phyloP scores from a whole-genome alignment of 2,797 vertebrate genomes.

The Phoxinus dragarum region DNA sequence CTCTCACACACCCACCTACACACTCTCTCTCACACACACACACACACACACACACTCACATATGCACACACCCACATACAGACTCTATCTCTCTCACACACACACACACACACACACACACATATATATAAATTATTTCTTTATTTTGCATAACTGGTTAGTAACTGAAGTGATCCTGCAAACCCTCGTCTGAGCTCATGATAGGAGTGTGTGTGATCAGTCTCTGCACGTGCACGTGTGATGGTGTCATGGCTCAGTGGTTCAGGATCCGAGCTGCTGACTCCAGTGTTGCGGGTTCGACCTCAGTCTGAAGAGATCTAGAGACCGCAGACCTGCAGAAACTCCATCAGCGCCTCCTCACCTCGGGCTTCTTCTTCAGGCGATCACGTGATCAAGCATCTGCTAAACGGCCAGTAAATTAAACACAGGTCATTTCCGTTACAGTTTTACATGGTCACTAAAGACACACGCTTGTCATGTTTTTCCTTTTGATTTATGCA shows the following conservation, averaged over 20 bases:
- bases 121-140: too few species aligned
- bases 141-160: background rate
- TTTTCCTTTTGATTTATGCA: conserved; percentile 12
- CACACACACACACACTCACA: too few species aligned
- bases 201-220: too few species aligned
- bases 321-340: background rate
- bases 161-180: background rate
- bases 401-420: conserved; percentile 22
- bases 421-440: background rate
- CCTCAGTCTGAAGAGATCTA: conserved; percentile 13
- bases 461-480: background rate
- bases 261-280: conserved; percentile 11
- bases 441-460: background rate
- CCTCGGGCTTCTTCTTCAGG: background rate
- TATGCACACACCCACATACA: too few species aligned
- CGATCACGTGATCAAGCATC: background rate
- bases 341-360: too few species aligned
- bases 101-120: too few species aligned
- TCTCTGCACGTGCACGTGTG: too few species aligned
- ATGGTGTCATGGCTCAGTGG: conserved; percentile 34
- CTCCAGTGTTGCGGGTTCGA: conserved; percentile 5
- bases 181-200: too few species aligned
- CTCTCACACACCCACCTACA: too few species aligned
- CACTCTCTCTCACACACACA: too few species aligned
- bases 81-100: too few species aligned